Evolutionary conservation across 2,797 vertebrate species (phyloP).

Genomic region (Thalassophryne amazonica): DNA sequence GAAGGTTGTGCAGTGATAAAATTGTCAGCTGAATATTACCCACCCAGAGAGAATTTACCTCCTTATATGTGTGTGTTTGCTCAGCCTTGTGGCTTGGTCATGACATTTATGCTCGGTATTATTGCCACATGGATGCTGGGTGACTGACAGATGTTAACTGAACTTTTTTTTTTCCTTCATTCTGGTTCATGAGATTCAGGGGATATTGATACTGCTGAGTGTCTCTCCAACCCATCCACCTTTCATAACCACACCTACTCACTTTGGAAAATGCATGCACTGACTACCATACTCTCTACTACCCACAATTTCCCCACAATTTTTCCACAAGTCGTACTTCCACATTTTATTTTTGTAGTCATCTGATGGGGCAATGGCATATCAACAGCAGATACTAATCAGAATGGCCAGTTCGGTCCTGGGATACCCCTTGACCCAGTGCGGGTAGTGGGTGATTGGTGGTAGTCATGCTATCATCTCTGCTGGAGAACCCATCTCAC

Average conservation of each 20-base stretch:
- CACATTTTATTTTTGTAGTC: too few relatives aligned
- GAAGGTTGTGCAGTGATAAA: conserved; percentile 65
- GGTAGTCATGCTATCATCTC: too few relatives aligned
- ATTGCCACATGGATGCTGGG: conserved; percentile 24
- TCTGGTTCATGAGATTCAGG: background rate
- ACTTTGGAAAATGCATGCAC: conserved; percentile 7
- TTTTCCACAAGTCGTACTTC: too few relatives aligned
- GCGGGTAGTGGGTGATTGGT: too few relatives aligned
- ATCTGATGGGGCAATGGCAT: too few relatives aligned
- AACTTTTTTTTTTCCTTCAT: background rate
- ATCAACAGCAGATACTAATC: too few relatives aligned
- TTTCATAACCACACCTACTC: background rate
- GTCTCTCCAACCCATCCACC: too few relatives aligned
- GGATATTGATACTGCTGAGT: background rate
- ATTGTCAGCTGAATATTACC: conserved; percentile 64
- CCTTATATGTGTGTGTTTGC: conserved; percentile 30
- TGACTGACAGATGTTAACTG: conserved; percentile 57
- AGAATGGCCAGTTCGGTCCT: too few relatives aligned
- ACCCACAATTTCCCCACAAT: conserved; percentile 26
- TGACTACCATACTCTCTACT: background rate
- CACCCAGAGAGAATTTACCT: conserved; percentile 47
- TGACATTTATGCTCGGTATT: conserved; percentile 58
- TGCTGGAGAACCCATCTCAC: too few relatives aligned
- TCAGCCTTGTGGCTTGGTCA: conserved; percentile 42
- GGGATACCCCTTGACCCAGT: too few relatives aligned